phyloP scores from a whole-genome alignment of 2,797 vertebrate genomes.

The Hemitrygon akajei region DNA sequence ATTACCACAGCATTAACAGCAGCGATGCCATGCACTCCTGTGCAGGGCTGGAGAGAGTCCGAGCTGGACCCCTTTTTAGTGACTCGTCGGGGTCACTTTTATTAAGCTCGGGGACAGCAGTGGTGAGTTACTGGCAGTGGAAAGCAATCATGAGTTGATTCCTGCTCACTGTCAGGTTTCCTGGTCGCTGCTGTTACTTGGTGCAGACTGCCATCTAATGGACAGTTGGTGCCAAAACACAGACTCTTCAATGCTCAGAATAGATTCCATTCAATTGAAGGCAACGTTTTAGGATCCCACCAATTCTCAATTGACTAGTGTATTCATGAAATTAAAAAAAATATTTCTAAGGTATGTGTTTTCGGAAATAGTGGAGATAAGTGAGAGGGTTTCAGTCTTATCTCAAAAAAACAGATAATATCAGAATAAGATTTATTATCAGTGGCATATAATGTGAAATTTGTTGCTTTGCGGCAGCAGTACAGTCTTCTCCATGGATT shows the following conservation, averaged over 20 bases:
- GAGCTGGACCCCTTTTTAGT: background rate
- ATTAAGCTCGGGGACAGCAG: background rate
- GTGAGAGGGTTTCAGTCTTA: no score
- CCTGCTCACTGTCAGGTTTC: background rate
- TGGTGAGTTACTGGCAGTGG: background rate
- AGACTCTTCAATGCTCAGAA: background rate
- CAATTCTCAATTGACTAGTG: no score
- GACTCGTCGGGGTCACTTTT: background rate
- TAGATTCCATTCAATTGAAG: background rate
- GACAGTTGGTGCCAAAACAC: no score
- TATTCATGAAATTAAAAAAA: background rate
- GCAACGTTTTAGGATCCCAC: background rate
- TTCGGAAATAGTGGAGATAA: background rate
- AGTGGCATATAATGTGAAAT: no score
- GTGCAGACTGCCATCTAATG: background rate
- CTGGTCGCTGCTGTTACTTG: background rate
- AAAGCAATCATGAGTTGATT: background rate
- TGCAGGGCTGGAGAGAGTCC: background rate
- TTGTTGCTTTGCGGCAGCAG: no score
- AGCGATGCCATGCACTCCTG: background rate
- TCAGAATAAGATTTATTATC: no score
- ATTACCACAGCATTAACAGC: background rate
- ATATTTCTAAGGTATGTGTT: background rate
- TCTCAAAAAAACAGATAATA: background rate
- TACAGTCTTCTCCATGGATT: no score